Evolutionary conservation across 2,888 invertebrate genomes (phyloP), one percentile per base, ranked within the genome.

Genomic region (Euspilapteryx auroguttella): DNA sequence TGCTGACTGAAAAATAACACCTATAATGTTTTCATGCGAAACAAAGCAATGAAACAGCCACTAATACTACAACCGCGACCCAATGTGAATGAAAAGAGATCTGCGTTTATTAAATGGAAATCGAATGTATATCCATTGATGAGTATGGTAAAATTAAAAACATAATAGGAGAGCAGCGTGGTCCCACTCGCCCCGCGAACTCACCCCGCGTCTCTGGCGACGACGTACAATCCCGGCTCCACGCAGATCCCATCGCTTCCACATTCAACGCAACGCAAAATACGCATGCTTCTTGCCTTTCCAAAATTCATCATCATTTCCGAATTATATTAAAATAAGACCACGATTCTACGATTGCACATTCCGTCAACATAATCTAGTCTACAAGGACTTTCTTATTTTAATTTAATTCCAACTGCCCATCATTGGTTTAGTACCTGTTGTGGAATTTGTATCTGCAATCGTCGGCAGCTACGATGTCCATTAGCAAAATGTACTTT

Each of bases 401-500:
- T 75, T 68, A 66, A 71, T 64, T 69, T 68, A 66, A 69, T 64
- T 64, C 68, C 53, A 43, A 46, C 49, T 47, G 51, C 12, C 8
- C 17, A 5, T 17, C 17, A 17, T 17, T 6, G 17, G 17, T 6
- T 17, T 8, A 17, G 17, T 86, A 89, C 89, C 89, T 89, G 87
- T 90, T 90, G 81, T 90, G 90, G 83, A 90, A 90, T 83, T 90
- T 89, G 85, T 90, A 90, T 81, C 89, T 85, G 83, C 91, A 93
- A 82, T 94, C 94, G 80, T 95, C 94, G 51, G 93, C 91, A 56
- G 94, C 92, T 59, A 94, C 92, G 80, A 94, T 92, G 86, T 95
- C 94, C 91, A 95, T 90, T 76, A 95, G 86, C 57, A 94, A 85
- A 75, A 94, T 93, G 86, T 95, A 95, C 83, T 94, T 95, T 80